A percentile compares a stretch with the other conserved stretches of the same genome.
Conservation (phyloP, 1,140 invertebrate species). For the Stratiolaelaps scimitus region DNA sequence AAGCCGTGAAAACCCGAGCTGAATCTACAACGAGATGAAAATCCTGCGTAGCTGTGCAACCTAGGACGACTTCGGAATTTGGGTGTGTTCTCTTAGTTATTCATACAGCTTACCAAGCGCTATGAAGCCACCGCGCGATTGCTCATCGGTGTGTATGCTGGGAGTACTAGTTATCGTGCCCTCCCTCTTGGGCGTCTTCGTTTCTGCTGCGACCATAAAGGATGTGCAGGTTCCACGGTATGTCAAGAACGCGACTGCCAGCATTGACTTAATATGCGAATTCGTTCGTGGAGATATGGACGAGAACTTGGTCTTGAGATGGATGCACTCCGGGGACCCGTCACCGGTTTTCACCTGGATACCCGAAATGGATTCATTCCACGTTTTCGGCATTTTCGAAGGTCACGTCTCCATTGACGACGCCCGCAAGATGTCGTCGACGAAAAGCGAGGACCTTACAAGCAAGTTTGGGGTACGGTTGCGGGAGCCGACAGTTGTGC, state of each 20-base stretch:
- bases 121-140: too few species aligned
- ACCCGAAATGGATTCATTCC: not conserved
- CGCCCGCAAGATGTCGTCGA: not conserved
- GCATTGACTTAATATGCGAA: slow-evolving; percentile 10
- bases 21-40: too few species aligned
- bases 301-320: slow-evolving; percentile 3
- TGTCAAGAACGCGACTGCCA: not conserved
- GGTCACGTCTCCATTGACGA: slow-evolving; percentile 3
- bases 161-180: too few species aligned
- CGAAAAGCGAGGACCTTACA: not conserved
- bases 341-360: slow-evolving; percentile 19
- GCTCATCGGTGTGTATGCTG: too few species aligned
- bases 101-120: too few species aligned
- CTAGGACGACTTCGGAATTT: too few species aligned
- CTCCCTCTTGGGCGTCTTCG: too few species aligned
- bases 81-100: too few species aligned
- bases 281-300: slow-evolving; percentile 5
- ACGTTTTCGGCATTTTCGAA: not conserved
- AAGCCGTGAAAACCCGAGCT: too few species aligned
- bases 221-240: slow-evolving; percentile 16
- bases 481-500: not conserved
- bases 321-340: slow-evolving; percentile 8
- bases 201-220: slow-evolving; percentile 2
- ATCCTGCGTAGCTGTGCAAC: too few species aligned
- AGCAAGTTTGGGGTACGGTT: not conserved